Evolutionary conservation across 2,113 vertebrate genomes (phyloP).

Genomic region (Deroptyus accipitrinus): DNA sequence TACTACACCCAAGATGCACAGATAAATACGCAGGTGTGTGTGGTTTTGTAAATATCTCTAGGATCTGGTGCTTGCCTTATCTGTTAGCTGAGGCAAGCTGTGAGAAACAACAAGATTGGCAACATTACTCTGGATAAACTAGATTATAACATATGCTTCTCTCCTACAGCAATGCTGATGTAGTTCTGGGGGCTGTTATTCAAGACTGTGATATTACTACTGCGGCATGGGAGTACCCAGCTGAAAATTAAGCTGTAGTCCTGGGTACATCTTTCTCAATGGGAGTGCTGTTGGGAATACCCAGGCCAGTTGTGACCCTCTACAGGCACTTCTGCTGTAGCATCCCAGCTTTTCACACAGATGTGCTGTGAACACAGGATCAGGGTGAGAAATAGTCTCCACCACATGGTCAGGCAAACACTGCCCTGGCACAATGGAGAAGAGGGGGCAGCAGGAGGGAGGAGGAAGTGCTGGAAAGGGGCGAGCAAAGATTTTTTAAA

Average conservation of each 20-base stretch:
- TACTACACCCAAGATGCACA: not conserved
- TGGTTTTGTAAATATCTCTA: not conserved
- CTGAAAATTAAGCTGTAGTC: not conserved
- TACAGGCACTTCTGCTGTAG: not conserved
- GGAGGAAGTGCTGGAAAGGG: not conserved
- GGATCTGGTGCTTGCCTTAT: not conserved
- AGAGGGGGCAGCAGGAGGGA: not conserved
- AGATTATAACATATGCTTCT: not conserved
- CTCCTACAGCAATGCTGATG: not conserved
- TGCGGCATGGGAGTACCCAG: not conserved
- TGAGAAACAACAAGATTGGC: not conserved
- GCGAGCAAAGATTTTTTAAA: not conserved
- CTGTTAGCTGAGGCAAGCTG: not conserved
- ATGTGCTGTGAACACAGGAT: not conserved
- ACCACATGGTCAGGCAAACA: not conserved
- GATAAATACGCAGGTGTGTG: not conserved
- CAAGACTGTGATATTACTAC: not conserved
- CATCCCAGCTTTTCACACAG: not conserved
- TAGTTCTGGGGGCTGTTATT: not conserved
- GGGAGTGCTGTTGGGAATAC: not conserved
- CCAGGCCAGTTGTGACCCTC: not conserved
- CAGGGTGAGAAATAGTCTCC: not conserved
- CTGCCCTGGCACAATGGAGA: too few species aligned
- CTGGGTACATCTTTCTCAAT: accelerated
- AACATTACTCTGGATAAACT: not conserved